These are phyloP conservation scores for Drosophila subobscura DNA, from an alignment of 1,140 invertebrate species.

Conservation along the genomic window DNA sequence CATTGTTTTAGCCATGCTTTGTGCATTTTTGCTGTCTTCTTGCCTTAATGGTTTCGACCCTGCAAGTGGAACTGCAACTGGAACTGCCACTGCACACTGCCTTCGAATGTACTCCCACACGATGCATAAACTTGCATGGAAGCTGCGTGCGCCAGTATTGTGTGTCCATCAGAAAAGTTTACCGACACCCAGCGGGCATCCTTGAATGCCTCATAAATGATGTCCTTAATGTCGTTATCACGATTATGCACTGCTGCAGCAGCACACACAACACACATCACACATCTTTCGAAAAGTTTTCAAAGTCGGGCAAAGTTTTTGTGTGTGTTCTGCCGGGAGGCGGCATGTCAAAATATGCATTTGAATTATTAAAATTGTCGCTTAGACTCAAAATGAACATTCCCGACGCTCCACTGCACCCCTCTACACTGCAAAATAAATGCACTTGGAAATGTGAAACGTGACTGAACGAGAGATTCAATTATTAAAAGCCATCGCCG, in stretches of 20 bases:
- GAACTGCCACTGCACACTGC: too few species aligned
- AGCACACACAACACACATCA: neutral
- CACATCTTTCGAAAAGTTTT: constrained; percentile 12
- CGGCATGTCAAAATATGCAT: constrained; percentile 4
- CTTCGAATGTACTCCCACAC: too few species aligned
- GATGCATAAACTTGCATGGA: too few species aligned
- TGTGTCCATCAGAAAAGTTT: neutral
- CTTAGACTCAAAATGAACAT: constrained; percentile 1
- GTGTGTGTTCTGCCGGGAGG: neutral
- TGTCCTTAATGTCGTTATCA: constrained; percentile 33
- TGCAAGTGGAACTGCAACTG: too few species aligned
- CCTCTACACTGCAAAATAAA: constrained; percentile 14
- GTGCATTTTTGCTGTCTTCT: too few species aligned
- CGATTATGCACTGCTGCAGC: constrained; percentile 5
- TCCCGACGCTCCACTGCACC: neutral
- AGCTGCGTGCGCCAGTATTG: too few species aligned
- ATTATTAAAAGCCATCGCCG: constrained; percentile 18
- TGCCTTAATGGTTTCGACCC: too few species aligned
- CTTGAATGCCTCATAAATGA: constrained; percentile 1
- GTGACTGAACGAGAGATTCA: constrained; percentile 39
- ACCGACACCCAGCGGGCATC: constrained; percentile 8
- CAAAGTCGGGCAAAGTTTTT: neutral
- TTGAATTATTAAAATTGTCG: constrained; percentile 23
- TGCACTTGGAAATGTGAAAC: constrained; percentile 29
- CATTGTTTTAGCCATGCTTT: too few species aligned